These are phyloP conservation scores for Drosophila kuntzei DNA, from an alignment of 2,888 invertebrate species.

Conservation along the genomic window DNA sequence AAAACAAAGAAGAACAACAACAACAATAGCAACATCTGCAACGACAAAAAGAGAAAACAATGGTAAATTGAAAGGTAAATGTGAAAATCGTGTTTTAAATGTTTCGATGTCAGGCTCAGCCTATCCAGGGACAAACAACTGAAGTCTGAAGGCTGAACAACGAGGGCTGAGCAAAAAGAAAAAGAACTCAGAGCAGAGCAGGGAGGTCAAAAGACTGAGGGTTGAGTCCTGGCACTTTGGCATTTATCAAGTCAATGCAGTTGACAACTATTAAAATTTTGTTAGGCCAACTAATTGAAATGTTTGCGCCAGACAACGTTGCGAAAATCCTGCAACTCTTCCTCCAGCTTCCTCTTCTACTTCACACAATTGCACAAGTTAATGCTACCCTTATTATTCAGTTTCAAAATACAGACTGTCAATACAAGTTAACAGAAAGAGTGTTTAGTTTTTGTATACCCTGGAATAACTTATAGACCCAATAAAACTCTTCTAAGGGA, in stretches of 20 bases:
- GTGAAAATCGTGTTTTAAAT: constrained; percentile 80
- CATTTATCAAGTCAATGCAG: constrained; percentile 72
- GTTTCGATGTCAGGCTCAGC: constrained; percentile 56
- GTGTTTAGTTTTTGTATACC: neutral
- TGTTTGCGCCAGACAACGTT: constrained; percentile 52
- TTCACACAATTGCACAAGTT: neutral
- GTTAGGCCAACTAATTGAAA: constrained; percentile 68
- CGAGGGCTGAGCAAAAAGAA: neutral
- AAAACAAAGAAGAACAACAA: constrained; percentile 18
- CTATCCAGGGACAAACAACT: constrained; percentile 33
- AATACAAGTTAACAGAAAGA: neutral
- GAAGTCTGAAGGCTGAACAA: constrained; percentile 16
- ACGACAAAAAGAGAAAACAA: constrained; percentile 52
- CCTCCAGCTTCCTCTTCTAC: neutral
- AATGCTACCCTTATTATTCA: constrained; percentile 5
- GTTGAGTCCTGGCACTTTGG: constrained; percentile 64
- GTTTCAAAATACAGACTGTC: neutral
- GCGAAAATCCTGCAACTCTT: constrained; percentile 1
- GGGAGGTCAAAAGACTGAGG: neutral
- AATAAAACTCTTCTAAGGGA: neutral
- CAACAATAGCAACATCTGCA: neutral
- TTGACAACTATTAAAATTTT: constrained; percentile 71
- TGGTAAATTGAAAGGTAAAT: constrained; percentile 74
- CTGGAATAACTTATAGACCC: neutral
- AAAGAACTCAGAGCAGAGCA: neutral